Base-by-base conservation (phyloP, 2,888 invertebrate genomes). In the Pheosia tremula region DNA sequence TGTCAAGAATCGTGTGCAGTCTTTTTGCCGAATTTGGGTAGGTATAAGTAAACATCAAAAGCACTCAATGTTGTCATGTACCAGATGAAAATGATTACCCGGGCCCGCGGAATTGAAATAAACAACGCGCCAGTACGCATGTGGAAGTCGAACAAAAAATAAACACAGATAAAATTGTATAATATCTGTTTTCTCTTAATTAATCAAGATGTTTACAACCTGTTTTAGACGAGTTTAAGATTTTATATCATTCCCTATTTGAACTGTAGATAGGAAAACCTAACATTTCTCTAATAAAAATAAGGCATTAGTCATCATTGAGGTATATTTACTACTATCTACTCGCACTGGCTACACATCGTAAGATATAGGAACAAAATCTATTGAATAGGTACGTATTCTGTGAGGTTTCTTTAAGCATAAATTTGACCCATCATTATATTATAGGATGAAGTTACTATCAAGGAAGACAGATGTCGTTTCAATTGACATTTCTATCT, bases 1-100 rank as follows among this genome's bases (percentile, higher is more conserved):
- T 82, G 82, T 78, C 80, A 83, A 80, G 76, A 72, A 58, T 72
- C 69, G 72, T 69, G 64, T 68, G 70, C 61, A 72, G 71, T 71
- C 76, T 79, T 79, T 83, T 81, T 74, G 74, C 73, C 65, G 62
- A 77, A 75, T 80, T 78, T 71, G 64, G 59, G 71, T 24, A 66
- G 59, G 71, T 24, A 66, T 71, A 76, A 71, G 67, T 73, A 74
- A 73, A 75, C 75, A 78, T 78, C 70, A 78, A 68, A 75, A 68
- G 63, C 63, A 61, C 57, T 69, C 66, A 66, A 50, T 53, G 64
- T 60, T 67, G 70, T 75, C 72, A 68, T 67, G 68, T 24, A 67
- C 63, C 67, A 70, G 69, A 75, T 68, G 66, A 69, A 74, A 78
- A 71, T 72, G 64, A 76, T 71, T 72, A 64, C 66, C 56, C 50